A percentile compares a stretch with the other conserved stretches of the same genome.
Evolutionary conservation across 2,888 invertebrate species (phyloP).

Genomic region (Neoitamus cyanurus): DNA sequence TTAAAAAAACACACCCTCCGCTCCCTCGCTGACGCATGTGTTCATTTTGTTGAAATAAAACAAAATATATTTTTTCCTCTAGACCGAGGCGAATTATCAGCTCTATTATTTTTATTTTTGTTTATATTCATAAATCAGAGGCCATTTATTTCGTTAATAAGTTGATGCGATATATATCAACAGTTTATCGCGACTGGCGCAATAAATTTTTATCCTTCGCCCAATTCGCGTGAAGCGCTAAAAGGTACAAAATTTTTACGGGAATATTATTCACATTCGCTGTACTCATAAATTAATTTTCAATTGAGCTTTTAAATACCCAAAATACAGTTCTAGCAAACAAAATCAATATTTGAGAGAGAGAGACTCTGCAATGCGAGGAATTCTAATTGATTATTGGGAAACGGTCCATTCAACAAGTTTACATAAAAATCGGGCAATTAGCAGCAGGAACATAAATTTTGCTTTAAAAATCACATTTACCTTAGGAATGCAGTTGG

Average conservation of each 20-base stretch:
- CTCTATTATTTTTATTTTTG: background rate
- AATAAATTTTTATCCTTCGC: background rate
- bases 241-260: background rate
- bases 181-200: background rate
- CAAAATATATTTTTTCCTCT: background rate
- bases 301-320: background rate
- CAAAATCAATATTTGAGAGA: background rate
- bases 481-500: background rate
- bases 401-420: background rate
- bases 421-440: background rate
- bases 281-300: background rate
- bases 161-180: background rate
- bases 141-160: background rate
- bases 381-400: background rate
- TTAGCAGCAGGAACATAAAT: background rate
- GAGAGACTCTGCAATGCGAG: background rate
- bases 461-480: background rate
- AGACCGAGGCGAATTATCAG: background rate
- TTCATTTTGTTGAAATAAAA: background rate
- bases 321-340: background rate
- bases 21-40: background rate
- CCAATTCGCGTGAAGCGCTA: background rate
- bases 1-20: background rate
- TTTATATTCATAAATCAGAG: background rate
- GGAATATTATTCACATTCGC: background rate